Evolutionary conservation across 2,113 vertebrate genomes (phyloP), one percentile per base, ranked within the genome.

Genomic region (Cyprinodon brontotheroides): DNA sequence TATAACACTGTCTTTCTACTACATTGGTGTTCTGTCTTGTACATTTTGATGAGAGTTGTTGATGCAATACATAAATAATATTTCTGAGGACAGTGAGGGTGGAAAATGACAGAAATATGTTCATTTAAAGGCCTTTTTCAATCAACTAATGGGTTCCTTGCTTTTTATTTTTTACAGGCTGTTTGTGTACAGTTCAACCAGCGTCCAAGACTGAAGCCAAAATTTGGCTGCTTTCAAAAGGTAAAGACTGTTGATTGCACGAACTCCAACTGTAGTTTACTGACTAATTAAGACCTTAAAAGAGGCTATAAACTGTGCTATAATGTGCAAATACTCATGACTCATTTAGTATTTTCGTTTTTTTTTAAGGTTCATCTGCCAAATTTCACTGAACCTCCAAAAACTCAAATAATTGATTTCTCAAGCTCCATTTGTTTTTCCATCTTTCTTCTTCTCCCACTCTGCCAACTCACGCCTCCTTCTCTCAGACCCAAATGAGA

Each of bases 401-500:
- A 73, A 67, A 22, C 65, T 53, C 29, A 78, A 68, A 67, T 66
- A 39, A 79, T 77, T 8, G 5, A 45, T 75, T 61, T 76, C 48
- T 80, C 57, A 36, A 29, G 57, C 62, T 63, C 43, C 36, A 48
- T n/a, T 68, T 53, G 15, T 57, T 57, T 57, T 9, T n/a, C 50
- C 50, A 57, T 57, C 50, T 57, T 57, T 57, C 50, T 57, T 53
- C 50, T 53, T 57, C 50, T 57, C 43, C 43, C 43, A 45, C 41
- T 41, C 41, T 41, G 9, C 41, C 41, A 8, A 45, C 43, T 57
- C 50, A n/a, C 17, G 20, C 17, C 50, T 57, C 41, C 45, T 48
- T 45, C 69, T 77, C 48, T 67, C 40, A 2, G 40, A 68, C 15
- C 53, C 75, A 86, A 73, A 86, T 83, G 81, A 87, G 71, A 86